A percentile compares a stretch with the other conserved stretches of the same genome.
phyloP scores from a whole-genome alignment of 2,797 vertebrate species.

The Lacerta viridis region DNA sequence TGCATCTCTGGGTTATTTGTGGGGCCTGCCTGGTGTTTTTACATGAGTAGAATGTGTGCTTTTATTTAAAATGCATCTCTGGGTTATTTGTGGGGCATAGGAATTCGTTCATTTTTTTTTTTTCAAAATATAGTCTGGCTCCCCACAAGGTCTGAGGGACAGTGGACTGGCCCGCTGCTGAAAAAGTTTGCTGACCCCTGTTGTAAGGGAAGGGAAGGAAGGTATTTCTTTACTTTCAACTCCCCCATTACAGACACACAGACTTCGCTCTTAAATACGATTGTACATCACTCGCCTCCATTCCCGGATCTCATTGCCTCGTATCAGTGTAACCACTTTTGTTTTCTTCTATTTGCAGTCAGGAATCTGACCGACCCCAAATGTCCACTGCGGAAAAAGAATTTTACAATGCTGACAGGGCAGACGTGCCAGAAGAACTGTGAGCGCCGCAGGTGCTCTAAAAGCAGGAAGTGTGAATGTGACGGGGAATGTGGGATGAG shows the following conservation, averaged over 20 bases:
- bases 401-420: neutral
- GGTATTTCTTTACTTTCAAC: neutral
- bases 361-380: conserved; percentile 1
- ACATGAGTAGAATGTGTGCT: too few relatives aligned
- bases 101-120: too few relatives aligned
- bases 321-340: neutral
- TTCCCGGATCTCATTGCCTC: neutral
- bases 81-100: too few relatives aligned
- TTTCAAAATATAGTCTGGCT: too few relatives aligned
- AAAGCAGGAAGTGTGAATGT: conserved; percentile 85
- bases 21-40: too few relatives aligned
- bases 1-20: too few relatives aligned
- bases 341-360: neutral
- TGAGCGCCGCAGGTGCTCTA: conserved; percentile 82
- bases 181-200: too few relatives aligned
- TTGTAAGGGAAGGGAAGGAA: neutral
- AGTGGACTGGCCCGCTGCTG: too few relatives aligned
- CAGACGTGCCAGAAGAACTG: conserved; percentile 82
- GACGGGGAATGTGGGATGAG: conserved; percentile 88
- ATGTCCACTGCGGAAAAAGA: conserved; percentile 44
- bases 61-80: too few relatives aligned
- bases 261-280: neutral
- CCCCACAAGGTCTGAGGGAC: too few relatives aligned
- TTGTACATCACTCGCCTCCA: neutral
- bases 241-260: neutral